phyloP scores from a whole-genome alignment of 1,140 invertebrate genomes.

The Drosophila bipectinata region DNA sequence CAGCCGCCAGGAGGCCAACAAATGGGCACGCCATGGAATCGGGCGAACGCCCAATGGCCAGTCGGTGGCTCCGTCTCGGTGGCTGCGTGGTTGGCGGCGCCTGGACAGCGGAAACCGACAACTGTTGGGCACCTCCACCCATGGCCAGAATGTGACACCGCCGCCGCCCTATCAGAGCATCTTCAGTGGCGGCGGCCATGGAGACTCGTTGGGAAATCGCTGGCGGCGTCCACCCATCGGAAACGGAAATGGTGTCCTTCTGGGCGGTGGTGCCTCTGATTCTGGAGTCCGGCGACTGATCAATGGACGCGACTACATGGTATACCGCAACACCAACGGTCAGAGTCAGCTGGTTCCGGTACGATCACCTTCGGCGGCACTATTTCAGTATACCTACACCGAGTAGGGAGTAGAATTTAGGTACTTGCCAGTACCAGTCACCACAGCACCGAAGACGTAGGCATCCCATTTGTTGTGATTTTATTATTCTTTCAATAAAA shows the following conservation, averaged over 20 bases:
- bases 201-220: conserved; percentile 22
- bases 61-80: conserved; percentile 57
- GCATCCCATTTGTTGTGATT: conserved; percentile 7
- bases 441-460: conserved; percentile 23
- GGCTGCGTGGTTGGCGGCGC: conserved; percentile 50
- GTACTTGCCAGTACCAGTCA: conserved; percentile 1
- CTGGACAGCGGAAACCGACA: conserved; percentile 49
- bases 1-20: conserved; percentile 61
- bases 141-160: conserved; percentile 65
- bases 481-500: conserved; percentile 18
- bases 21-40: conserved; percentile 68
- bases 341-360: conserved; percentile 88
- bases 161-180: conserved; percentile 85
- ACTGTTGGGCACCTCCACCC: conserved; percentile 45
- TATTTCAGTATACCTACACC: conserved; percentile 87
- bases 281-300: conserved; percentile 85
- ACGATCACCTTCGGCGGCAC: conserved; percentile 88
- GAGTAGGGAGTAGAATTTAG: conserved; percentile 47
- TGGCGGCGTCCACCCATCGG: conserved; percentile 83
- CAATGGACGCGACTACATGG: conserved; percentile 91
- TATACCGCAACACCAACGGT: conserved; percentile 86
- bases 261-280: conserved; percentile 36
- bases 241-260: conserved; percentile 41
- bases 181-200: conserved; percentile 45
- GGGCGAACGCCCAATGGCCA: conserved; percentile 67